Evolutionary conservation across 1,140 invertebrate species (phyloP), one percentile per base, ranked within the genome.

Genomic region (Hestina assimilis): DNA sequence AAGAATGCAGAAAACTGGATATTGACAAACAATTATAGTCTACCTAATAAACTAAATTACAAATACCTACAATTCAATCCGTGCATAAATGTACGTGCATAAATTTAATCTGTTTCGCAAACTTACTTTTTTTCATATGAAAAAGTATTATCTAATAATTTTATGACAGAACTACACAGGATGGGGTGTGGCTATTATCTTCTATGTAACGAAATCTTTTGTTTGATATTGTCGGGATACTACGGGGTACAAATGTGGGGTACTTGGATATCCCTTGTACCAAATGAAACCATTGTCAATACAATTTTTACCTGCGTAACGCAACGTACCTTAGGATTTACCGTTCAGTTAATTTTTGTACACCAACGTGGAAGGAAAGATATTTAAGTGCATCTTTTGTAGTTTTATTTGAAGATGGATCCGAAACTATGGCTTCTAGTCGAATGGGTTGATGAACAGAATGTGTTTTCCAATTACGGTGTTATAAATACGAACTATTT

Each of bases 371-470:
- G 41, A 59, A 17, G 57, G 26, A 35, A 47, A n/a, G n/a, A n/a
- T n/a, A n/a, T n/a, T n/a, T n/a, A n/a, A n/a, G 8, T 9, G 1
- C 19, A 19, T 57, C 31, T 63, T 21, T 40, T 31, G 21, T 20
- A 40, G 24, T 31, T 41, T 54, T 21, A 38, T 38, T 59, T 47
- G 14, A 63, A 42, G 31, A 72, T 72, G 71, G 54, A 63, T 40
- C 55, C 58, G 28, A 53, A 52, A 15, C n/a, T 78, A 6, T 83
- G 80, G 80, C 35, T 81, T 9, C 56, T 83, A 9, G 69, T 83
- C 4, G 78, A 81, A 46, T 81, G 72, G 71, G 50, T 75, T 3
- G 71, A 74, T 24, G 69, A 73, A 21, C 31, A 42, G 0, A 62
- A 75, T 19, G 35, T 75, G 4, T 74, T 72, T 41, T 68, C 78